A percentile compares a stretch with the other conserved stretches of the same genome.
Evolutionary conservation across 2,113 vertebrate genomes (phyloP).

Genomic region (Brachyhypopomus gauderio): DNA sequence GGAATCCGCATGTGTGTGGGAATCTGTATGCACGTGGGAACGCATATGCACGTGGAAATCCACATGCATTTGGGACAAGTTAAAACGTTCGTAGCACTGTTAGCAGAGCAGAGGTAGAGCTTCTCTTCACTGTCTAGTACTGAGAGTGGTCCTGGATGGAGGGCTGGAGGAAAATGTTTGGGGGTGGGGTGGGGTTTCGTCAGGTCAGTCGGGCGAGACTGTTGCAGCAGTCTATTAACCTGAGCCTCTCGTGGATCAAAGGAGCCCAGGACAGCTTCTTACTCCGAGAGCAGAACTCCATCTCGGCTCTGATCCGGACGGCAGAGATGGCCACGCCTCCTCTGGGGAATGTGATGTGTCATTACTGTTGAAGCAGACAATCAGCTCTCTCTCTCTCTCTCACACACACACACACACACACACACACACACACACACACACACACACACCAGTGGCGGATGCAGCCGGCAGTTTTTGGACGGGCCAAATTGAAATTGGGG

Average conservation of each 20-base stretch:
- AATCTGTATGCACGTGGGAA: too few species aligned
- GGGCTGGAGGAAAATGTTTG: constrained; percentile 32
- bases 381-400: constrained; percentile 25
- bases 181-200: neutral
- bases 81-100: neutral
- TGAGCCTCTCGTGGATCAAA: constrained; percentile 32
- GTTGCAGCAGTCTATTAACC: constrained; percentile 48
- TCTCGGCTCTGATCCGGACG: constrained; percentile 11
- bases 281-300: constrained; percentile 37
- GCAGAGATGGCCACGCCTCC: constrained; percentile 21
- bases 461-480: too few species aligned
- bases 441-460: too few species aligned
- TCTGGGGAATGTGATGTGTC: constrained; percentile 38
- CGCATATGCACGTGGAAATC: too few species aligned
- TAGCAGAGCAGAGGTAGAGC: neutral
- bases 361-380: constrained; percentile 36
- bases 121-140: neutral
- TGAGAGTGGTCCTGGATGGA: neutral
- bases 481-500: too few species aligned
- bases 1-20: too few species aligned
- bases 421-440: constrained; percentile 23
- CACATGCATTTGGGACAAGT: too few species aligned
- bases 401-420: constrained; percentile 39
- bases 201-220: constrained; percentile 41
- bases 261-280: constrained; percentile 30